These are phyloP conservation scores for Dendrolimus punctatus DNA, from an alignment of 1,140 invertebrate species.

Conservation along the genomic window DNA sequence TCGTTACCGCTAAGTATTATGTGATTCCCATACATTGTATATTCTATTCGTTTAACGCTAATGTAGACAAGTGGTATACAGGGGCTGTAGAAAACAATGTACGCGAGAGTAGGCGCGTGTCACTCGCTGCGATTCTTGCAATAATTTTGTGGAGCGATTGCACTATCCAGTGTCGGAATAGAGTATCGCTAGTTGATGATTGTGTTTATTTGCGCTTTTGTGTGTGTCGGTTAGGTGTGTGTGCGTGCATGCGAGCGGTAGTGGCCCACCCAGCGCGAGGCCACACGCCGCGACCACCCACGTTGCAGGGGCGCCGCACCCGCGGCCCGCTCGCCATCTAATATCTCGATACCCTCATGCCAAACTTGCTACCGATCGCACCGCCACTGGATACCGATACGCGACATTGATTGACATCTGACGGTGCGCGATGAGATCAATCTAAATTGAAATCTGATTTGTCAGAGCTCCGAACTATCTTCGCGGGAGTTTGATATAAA, in stretches of 20 bases:
- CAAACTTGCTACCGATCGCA: constrained; percentile 36
- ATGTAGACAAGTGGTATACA: too few species aligned
- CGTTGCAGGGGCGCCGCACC: constrained; percentile 48
- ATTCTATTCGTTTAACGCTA: too few species aligned
- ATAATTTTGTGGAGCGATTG: constrained; percentile 53
- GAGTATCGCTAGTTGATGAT: constrained; percentile 69
- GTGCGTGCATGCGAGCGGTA: constrained; percentile 47
- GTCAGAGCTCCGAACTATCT: constrained; percentile 5
- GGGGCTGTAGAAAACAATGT: too few species aligned
- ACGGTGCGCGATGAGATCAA: constrained; percentile 25
- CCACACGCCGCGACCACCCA: constrained; percentile 65
- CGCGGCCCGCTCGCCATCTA: constrained; percentile 37
- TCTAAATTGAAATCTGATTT: constrained; percentile 28
- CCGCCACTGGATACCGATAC: constrained; percentile 41
- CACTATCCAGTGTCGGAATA: constrained; percentile 65
- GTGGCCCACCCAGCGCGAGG: constrained; percentile 64
- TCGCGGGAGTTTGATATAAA: too few species aligned
- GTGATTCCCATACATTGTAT: too few species aligned
- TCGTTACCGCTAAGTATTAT: too few species aligned
- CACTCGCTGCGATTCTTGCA: constrained; percentile 41
- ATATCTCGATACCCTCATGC: constrained; percentile 18
- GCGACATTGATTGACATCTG: constrained; percentile 44
- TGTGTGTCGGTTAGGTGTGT: constrained; percentile 50
- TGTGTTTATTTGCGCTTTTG: constrained; percentile 63
- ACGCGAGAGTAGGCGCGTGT: constrained; percentile 25